Conservation (phyloP, 2,113 vertebrate genomes). For the Antechinus flavipes region DNA sequence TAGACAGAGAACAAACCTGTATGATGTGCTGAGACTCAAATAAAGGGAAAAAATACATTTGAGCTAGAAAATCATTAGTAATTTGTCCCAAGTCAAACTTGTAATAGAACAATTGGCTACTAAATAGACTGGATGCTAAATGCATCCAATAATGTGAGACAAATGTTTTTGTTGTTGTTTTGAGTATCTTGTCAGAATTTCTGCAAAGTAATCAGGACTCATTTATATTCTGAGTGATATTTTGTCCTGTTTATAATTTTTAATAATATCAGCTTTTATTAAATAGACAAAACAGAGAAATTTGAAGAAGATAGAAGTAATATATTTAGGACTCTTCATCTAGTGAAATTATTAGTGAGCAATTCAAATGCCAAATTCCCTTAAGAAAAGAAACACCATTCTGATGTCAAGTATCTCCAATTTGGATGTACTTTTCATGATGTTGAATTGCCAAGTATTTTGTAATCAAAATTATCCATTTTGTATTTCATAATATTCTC, state of each 20-base stretch:
- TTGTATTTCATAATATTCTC: no score
- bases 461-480: no score
- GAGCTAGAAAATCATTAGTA: no score
- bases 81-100: no score
- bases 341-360: background rate
- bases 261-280: background rate
- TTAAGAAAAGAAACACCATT: background rate
- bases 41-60: no score
- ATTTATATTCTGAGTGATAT: background rate
- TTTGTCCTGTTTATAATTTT: background rate
- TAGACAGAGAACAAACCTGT: no score
- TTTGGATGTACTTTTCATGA: background rate
- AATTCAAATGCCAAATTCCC: background rate
- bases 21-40: no score
- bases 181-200: background rate
- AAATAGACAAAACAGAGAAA: background rate
- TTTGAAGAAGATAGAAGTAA: background rate
- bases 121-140: background rate
- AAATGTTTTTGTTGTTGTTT: background rate
- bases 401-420: background rate
- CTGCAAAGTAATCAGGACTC: background rate
- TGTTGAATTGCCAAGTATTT: background rate
- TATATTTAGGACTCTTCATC: background rate
- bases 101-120: no score
- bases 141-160: background rate